Conservation (phyloP, 2,113 vertebrate species). For the Sinosuthora webbiana region DNA sequence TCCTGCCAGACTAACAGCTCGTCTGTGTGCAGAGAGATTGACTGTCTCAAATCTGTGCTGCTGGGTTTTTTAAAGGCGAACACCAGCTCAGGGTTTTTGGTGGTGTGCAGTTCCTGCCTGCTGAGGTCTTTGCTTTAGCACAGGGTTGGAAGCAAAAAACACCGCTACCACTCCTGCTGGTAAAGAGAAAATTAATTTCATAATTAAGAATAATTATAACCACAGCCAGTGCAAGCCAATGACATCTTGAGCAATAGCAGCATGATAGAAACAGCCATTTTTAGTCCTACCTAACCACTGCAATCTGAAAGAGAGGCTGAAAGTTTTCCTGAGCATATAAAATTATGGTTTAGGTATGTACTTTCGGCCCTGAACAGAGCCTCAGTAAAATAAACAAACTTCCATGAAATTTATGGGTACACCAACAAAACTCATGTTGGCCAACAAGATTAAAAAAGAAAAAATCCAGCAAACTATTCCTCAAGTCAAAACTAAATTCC, state of each 20-base stretch:
- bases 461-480: not conserved
- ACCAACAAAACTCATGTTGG: not conserved
- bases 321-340: not conserved
- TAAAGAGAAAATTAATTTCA: not conserved
- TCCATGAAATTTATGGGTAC: not conserved
- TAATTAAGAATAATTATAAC: not conserved
- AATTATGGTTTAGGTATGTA: not conserved
- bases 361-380: not conserved
- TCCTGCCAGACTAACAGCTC: not conserved
- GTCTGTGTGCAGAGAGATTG: not conserved
- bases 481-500: not conserved
- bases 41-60: not conserved
- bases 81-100: not conserved
- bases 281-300: not conserved
- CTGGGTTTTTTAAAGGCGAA: not conserved
- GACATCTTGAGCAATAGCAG: rapidly evolving
- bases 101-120: not conserved
- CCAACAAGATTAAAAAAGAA: not conserved
- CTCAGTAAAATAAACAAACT: not conserved
- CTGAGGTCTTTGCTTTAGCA: not conserved
- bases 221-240: not conserved
- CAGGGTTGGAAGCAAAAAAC: not conserved
- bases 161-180: not conserved
- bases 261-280: not conserved
- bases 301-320: not conserved